Evolutionary conservation across 2,888 invertebrate genomes (phyloP), one percentile per base, ranked within the genome.

Genomic region (Gonocerus acuteangulatus): DNA sequence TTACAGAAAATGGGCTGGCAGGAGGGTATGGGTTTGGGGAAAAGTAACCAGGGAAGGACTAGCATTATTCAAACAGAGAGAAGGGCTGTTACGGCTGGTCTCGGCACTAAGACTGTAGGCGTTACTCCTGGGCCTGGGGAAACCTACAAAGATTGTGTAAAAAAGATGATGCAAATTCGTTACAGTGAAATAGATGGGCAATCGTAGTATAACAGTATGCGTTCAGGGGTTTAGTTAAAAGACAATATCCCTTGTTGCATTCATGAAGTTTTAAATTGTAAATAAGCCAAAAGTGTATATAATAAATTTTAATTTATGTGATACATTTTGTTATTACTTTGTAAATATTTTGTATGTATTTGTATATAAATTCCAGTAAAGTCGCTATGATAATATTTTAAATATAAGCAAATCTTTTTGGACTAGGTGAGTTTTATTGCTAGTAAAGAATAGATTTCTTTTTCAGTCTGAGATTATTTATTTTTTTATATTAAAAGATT

Each of bases 1-100:
- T 74, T 99, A 66, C 95, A 97, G 75, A 95, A 94, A 76, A 99
- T 99, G 99, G 99, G 99, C 2, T 99, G 99, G 99, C 88, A 88
- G 4, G 94, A 94, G 73, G 99, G 99, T 0, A 86, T 91, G 77
- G 99, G 99, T 0, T 77, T 99, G 19, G 97, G 99, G 0, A 90
- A 89, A 73, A 82, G 84, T 58, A 93, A 93, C 72, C 96, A 97
- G 75, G 96, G 94, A 13, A 79, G 93, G 69, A 90, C 92, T 21
- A 89, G 89, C 58, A 95, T 95, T 49, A 91, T 96, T 66, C 90
- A 94, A 79, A 80, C 84, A 9, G 80, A 82, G 69, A 75, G 80
- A 45, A 70, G 91, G 54, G 82, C 82, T 2, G 80, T 82, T 58
- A 83, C 87, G 18, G 92, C 90, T 2, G 96, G 96, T 0, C 77